phyloP scores from a whole-genome alignment of 2,888 invertebrate genomes.

The Diaprepes abbreviatus region DNA sequence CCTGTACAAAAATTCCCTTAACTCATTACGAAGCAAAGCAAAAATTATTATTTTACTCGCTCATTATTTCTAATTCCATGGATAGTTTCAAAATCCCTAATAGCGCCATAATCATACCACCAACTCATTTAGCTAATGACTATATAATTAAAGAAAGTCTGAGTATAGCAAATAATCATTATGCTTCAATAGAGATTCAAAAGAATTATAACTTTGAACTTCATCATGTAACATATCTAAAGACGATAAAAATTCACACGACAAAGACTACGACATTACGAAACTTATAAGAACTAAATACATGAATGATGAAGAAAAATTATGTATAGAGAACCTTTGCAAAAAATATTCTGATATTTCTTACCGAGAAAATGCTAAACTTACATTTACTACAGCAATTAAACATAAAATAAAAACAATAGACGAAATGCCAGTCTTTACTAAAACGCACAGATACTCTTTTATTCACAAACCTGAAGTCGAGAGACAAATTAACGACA shows the following conservation, averaged over 20 bases:
- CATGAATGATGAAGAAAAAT: slow-evolving; percentile 50
- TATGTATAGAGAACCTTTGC: too few species aligned
- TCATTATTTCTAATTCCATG: slow-evolving; percentile 4
- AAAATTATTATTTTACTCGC: slow-evolving; percentile 7
- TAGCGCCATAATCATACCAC: slow-evolving; percentile 23
- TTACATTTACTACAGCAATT: slow-evolving; percentile 45
- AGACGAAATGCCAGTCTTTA: slow-evolving; percentile 44
- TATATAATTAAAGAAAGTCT: background rate
- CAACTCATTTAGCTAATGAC: too few species aligned
- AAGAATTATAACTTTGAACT: slow-evolving; percentile 4
- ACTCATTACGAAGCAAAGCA: slow-evolving; percentile 8
- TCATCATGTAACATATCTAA: background rate
- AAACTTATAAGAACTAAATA: slow-evolving; percentile 37
- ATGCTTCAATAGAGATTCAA: slow-evolving; percentile 9
- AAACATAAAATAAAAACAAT: too few species aligned
- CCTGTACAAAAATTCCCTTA: background rate
- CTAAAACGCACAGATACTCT: slow-evolving; percentile 49
- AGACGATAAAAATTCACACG: too few species aligned
- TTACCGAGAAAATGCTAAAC: slow-evolving; percentile 32
- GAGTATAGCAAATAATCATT: too few species aligned
- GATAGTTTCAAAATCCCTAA: slow-evolving; percentile 24
- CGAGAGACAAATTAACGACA: too few species aligned
- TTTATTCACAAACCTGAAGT: too few species aligned
- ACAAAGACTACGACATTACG: too few species aligned
- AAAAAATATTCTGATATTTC: slow-evolving; percentile 44